A percentile compares a stretch with the other conserved stretches of the same genome.
phyloP scores from a whole-genome alignment of 2,797 vertebrate genomes.

The Chloroceryle inda region DNA sequence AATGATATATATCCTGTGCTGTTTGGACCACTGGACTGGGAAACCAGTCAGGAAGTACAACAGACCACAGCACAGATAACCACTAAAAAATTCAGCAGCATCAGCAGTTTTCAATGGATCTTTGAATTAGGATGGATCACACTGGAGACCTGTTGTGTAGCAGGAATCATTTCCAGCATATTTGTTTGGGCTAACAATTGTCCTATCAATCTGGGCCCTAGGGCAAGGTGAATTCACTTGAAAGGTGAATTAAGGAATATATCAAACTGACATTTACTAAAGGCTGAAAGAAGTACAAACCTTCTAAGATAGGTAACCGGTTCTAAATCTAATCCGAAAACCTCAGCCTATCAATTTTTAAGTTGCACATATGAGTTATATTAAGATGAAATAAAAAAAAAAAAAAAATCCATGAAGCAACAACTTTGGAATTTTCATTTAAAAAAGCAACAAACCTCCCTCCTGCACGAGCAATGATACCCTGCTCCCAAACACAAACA shows the following conservation, averaged over 20 bases:
- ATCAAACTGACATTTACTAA: not conserved
- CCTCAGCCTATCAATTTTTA: not conserved
- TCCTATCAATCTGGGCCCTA: not conserved
- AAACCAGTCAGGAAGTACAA: not conserved
- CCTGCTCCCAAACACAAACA: not conserved
- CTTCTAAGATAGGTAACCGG: not conserved
- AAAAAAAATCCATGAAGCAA: not conserved
- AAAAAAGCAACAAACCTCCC: not conserved
- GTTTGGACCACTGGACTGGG: not conserved
- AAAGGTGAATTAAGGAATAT: not conserved
- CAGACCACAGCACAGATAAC: not conserved
- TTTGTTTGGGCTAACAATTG: not conserved
- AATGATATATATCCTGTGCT: not conserved
- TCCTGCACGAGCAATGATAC: accelerated
- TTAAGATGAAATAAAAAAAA: not conserved
- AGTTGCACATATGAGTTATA: accelerated
- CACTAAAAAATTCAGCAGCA: not conserved
- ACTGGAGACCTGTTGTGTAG: accelerated
- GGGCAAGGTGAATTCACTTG: not conserved
- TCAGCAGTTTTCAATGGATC: not conserved
- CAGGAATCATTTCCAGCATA: not conserved
- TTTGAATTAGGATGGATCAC: not conserved
- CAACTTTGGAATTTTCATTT: not conserved
- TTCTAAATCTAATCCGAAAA: not conserved
- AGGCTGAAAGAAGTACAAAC: not conserved